phyloP scores from a whole-genome alignment of 1,140 invertebrate genomes.

The Papilio helenus region DNA sequence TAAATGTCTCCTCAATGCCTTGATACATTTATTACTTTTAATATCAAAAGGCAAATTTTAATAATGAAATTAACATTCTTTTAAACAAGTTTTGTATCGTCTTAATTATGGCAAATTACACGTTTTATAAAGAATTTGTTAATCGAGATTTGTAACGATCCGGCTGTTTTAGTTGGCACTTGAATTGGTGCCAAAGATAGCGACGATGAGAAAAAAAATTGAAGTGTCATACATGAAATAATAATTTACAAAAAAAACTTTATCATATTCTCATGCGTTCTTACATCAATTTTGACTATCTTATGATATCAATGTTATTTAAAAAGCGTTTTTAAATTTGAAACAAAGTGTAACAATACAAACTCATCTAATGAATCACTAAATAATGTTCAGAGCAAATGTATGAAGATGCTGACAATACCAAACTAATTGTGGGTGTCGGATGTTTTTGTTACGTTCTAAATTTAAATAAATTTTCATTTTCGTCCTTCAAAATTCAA shows the following conservation, averaged over 20 bases:
- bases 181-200: conserved; percentile 69
- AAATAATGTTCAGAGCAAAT: neutral
- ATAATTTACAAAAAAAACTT: conserved; percentile 52
- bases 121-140: conserved; percentile 38
- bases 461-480: conserved; percentile 14
- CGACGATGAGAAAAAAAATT: conserved; percentile 76
- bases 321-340: neutral
- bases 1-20: neutral
- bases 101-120: conserved; percentile 1
- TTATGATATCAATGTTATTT: neutral
- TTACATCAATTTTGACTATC: neutral
- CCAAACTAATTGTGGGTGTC: neutral
- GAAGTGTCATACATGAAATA: conserved; percentile 71
- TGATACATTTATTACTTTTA: neutral
- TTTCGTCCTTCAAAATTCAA: neutral
- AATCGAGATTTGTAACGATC: conserved; percentile 40
- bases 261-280: conserved; percentile 24
- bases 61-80: conserved; percentile 4
- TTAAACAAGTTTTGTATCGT: neutral
- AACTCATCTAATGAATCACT: too few relatives aligned
- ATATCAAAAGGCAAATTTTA: neutral
- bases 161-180: conserved; percentile 51
- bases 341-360: neutral
- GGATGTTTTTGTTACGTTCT: conserved; percentile 24
- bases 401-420: neutral